Conservation (phyloP, 2,888 invertebrate genomes). For the Hecatera dysodea region DNA sequence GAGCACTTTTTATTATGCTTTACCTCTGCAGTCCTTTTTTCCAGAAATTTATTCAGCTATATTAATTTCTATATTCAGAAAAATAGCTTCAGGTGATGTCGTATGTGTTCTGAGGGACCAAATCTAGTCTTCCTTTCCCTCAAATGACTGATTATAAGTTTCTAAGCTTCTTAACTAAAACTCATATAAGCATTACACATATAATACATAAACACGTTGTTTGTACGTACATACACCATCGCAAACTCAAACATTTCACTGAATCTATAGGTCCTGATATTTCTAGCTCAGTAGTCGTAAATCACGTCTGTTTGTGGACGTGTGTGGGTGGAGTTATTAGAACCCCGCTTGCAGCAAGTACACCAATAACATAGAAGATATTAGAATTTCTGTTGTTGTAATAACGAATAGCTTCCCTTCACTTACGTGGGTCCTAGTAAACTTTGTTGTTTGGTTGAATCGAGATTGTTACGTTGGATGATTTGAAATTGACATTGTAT, state of each 20-base stretch:
- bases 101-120: neutral
- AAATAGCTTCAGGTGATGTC: neutral
- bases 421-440: neutral
- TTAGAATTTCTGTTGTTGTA: constrained; percentile 23
- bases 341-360: constrained; percentile 27
- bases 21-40: no score
- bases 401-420: neutral
- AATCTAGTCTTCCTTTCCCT: neutral
- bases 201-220: neutral
- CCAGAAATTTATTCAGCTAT: no score
- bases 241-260: neutral
- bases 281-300: constrained; percentile 22
- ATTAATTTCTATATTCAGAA: no score
- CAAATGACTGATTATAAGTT: neutral
- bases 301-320: constrained; percentile 8
- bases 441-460: constrained; percentile 1
- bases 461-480: neutral
- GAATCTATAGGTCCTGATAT: neutral
- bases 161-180: neutral
- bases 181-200: neutral
- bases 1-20: no score
- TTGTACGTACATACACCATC: neutral
- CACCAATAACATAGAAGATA: constrained; percentile 22
- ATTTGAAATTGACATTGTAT: neutral
- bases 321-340: constrained; percentile 19